Base-by-base conservation (phyloP, 2,888 invertebrate genomes). In the Autographa gamma region DNA sequence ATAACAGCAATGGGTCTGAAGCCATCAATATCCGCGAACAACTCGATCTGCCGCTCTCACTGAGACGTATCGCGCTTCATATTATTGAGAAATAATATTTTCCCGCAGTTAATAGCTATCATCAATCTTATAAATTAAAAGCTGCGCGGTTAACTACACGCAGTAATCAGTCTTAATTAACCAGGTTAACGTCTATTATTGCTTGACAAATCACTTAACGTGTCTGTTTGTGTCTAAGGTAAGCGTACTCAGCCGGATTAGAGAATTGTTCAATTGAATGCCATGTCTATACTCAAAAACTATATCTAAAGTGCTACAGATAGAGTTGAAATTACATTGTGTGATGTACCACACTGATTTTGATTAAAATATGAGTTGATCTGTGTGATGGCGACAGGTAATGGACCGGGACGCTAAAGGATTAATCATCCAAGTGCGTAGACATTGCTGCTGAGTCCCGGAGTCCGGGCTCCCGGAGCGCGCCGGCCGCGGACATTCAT, bases 301-400 rank as follows among this genome's bases (percentile, higher is more conserved):
- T 19, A 61, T 43, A 63, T 56, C 16, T 75, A 63, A 59, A 0
- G 0, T 8, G 0, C 0, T 63, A 18, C 8, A 8, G 1, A 54
- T 66, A 82, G 54, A 60, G 80, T 76, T 64, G 67, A 71, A 41
- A 52, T 71, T 80, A 16, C 13, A 56, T 41, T 69, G 73, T 62
- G 25, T 56, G 16, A 14, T 31, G 48, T 54, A 48, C 19, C 61
- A 60, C 59, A 70, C 69, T 79, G 77, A 83, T 76, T 75, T 74
- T 78, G 80, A 77, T 73, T 77, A 81, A 82, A 84, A 77, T 84
- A 84, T 83, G 72, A 82, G 78, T 76, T 73, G 79, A 78, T 76
- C 71, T 78, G 69, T 66, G 58, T 54, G 59, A 62, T 60, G 74
- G 70, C 60, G 60, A 63, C 65, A 69, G 76, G 76, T 81, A 79